Evolutionary conservation across 2,797 vertebrate genomes (phyloP), one percentile per base, ranked within the genome.

Genomic region (Eulemur rubriventer): DNA sequence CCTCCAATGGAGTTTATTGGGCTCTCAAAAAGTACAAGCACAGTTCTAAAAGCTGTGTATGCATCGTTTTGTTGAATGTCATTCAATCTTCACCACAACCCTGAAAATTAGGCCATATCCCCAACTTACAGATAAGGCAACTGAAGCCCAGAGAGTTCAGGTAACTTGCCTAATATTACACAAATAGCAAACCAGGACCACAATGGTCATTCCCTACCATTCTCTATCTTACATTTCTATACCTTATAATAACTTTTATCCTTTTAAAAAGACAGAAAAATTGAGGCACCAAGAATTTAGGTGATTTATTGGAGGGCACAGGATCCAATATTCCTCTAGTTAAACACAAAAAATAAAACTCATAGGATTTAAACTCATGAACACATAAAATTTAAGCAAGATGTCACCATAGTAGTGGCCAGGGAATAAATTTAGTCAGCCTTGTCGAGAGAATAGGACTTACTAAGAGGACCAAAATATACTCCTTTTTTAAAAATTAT

Each of bases 381-480:
- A 28, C 59, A 95, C n/a, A 63, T 73, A 81, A 91, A 52, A 67
- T 89, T 67, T 84, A 81, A 93, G 30, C 57, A 86, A 95, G 61
- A 85, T 52, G 63, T 52, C 76, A 65, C 52, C 33, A 65, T 6
- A 69, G 26, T 26, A 67, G 46, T 61, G 35, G 57, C 50, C 86
- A 82, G 52, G 75, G 55, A 59, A 85, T 59, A 93, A 85, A 89
- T 61, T 96, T 79, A 87, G 24, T n/a, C 30, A 89, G 76, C 52
- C 26, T 83, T 67, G 30, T 96, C 57, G 85, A 81, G 43, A 82
- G 57, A 84, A 76, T 20, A 80, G 14, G 24, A 88, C 43, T 70
- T 84, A 57, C 10, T 26, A 89, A 80, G 93, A 84, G 30, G n/a
- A 82, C 33, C 14, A 82, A 87, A 92, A 82, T 41, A 18, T 2